Conservation (phyloP, 2,888 invertebrate genomes). For the Drosophila gaucha region DNA sequence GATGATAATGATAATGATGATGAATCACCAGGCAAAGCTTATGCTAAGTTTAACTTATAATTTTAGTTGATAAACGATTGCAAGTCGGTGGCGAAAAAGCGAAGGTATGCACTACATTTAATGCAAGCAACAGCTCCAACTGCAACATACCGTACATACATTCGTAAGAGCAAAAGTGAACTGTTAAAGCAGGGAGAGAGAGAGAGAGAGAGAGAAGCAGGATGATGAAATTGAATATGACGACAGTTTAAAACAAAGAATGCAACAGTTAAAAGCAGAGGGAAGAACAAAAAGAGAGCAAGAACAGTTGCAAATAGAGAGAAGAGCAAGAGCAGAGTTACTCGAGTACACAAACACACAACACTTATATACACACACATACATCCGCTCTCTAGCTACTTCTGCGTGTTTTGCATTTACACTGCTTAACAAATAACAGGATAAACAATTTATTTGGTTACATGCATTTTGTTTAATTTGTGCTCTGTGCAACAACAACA, state of each 20-base stretch:
- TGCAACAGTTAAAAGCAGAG: neutral
- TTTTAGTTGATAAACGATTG: slow-evolving; percentile 64
- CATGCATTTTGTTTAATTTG: slow-evolving; percentile 38
- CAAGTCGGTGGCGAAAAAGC: slow-evolving; percentile 51
- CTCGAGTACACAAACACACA: neutral
- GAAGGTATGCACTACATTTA: slow-evolving; percentile 44
- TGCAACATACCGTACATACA: slow-evolving; percentile 25
- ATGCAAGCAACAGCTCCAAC: slow-evolving; percentile 15
- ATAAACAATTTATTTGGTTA: slow-evolving; percentile 25
- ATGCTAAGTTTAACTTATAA: slow-evolving; percentile 70
- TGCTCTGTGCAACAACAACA: neutral
- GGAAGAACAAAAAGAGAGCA: neutral
- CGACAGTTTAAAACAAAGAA: slow-evolving; percentile 24
- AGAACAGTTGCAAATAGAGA: neutral
- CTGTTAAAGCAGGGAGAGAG: neutral
- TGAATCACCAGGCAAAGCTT: slow-evolving; percentile 49
- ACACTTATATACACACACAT: neutral
- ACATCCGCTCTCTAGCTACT: slow-evolving; percentile 10
- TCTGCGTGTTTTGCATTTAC: slow-evolving; percentile 46
- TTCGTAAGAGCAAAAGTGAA: slow-evolving; percentile 1
- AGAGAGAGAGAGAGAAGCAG: neutral
- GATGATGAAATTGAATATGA: slow-evolving; percentile 12
- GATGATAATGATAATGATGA: slow-evolving; percentile 2
- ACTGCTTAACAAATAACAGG: slow-evolving; percentile 32
- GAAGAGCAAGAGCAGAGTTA: neutral